phyloP scores from a whole-genome alignment of 2,888 invertebrate species.

The Tipula confusa region DNA sequence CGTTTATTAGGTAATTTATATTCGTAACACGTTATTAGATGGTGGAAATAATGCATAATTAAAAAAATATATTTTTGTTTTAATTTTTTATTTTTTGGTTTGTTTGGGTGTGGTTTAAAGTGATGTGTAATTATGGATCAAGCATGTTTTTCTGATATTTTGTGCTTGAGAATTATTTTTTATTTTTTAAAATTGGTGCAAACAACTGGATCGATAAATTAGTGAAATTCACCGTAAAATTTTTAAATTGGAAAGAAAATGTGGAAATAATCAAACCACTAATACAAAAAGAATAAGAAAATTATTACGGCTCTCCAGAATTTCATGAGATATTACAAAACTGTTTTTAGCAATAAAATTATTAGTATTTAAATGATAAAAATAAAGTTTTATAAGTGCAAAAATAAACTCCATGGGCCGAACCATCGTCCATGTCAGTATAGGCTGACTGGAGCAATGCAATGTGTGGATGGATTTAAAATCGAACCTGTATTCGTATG shows the following conservation, averaged over 20 bases:
- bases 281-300: not conserved
- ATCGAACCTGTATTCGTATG: no score
- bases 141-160: not conserved
- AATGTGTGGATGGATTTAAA: no score
- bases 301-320: not conserved
- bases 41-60: not conserved
- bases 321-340: not conserved
- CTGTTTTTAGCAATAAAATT: not conserved
- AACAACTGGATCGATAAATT: not conserved
- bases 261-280: not conserved
- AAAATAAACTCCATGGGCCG: not conserved
- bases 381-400: not conserved
- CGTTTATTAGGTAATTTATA: not conserved
- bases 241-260: not conserved
- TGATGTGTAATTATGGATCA: no score
- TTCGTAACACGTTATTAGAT: not conserved
- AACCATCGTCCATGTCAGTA: no score
- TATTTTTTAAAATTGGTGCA: not conserved
- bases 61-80: not conserved
- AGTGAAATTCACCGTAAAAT: not conserved
- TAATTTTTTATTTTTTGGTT: not conserved
- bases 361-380: not conserved
- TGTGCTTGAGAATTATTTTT: not conserved
- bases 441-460: no score
- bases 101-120: not conserved